Evolutionary conservation across 1,140 invertebrate genomes (phyloP), one percentile per base, ranked within the genome.

Genomic region (Drosophila ficusphila): DNA sequence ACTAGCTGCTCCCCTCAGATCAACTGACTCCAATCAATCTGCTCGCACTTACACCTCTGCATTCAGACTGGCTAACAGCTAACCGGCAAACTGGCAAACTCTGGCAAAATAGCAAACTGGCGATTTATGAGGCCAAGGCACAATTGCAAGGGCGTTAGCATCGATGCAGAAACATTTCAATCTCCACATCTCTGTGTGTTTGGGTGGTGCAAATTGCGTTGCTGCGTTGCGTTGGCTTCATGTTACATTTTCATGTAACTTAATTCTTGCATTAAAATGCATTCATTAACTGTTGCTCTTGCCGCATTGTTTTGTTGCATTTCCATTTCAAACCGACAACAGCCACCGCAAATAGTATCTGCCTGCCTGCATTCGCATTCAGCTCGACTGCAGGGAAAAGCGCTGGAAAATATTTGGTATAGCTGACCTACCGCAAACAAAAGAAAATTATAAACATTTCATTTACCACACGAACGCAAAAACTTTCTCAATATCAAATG

Each of bases 181-280:
- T 60, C 39, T 46, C 16, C 16, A 31, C 33, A 19, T 49, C 8
- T 31, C 3, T 53, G 79, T 76, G 62, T 57, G 79, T 53, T 71
- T 79, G 68, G 75, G 79, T 44, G 79, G 69, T 56, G 38, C 61
- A 60, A 38, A 54, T 54, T 52, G 53, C 57, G 67, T 18, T 41
- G 64, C 19, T 82, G 54, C 47, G 64, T 14, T 82, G 54, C 64
- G 33, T 48, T 61, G 58, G 79, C 52, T 47, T 83, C 65, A 46
- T 56, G 72, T 85, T 83, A 86, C 81, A 68, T 76, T 86, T 79
- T 71, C 53, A 76, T 86, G 79, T 85, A 85, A 85, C 81, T 85
- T 85, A 85, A 85, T 85, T 85, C 79, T 85, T 76, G 79, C 79
- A 85, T 85, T 85, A 85, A 83, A 85, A 72, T 85, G 81, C 72